A percentile compares a stretch with the other conserved stretches of the same genome.
These are phyloP conservation scores for Dusona sp. DNA, from an alignment of 2,888 invertebrate genomes.

Conservation along the genomic window DNA sequence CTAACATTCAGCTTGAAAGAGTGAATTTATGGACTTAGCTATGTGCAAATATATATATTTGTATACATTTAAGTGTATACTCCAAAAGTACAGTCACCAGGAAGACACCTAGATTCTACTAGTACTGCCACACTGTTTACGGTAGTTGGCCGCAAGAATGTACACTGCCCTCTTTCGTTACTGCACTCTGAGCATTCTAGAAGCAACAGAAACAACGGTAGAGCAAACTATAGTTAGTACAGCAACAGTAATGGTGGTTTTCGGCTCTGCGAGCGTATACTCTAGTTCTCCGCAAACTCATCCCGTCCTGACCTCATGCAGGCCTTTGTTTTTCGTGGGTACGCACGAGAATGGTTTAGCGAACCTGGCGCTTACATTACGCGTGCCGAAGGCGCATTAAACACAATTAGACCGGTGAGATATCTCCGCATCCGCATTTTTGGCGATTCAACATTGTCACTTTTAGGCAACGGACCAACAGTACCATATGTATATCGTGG, in stretches of 20 bases:
- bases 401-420: conserved; percentile 82
- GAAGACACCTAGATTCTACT: conserved; percentile 63
- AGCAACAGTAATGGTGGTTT: conserved; percentile 42
- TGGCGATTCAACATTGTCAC: conserved; percentile 76
- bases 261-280: conserved; percentile 36
- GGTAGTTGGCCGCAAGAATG: conserved; percentile 82
- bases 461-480: conserved; percentile 27
- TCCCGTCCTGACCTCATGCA: conserved; percentile 51
- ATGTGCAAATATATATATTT: neutral
- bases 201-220: conserved; percentile 42
- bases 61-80: conserved; percentile 8
- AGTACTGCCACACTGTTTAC: conserved; percentile 76
- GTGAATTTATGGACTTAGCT: conserved; percentile 75
- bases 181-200: conserved; percentile 50
- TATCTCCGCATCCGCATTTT: conserved; percentile 82
- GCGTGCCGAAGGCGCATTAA: conserved; percentile 76
- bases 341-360: conserved; percentile 56
- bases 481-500: conserved; percentile 39
- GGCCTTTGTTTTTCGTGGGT: conserved; percentile 77
- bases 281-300: conserved; percentile 53
- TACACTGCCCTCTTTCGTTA: conserved; percentile 72
- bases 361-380: conserved; percentile 79
- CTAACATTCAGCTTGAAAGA: conserved; percentile 76
- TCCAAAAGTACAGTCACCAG: conserved; percentile 42
- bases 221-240: conserved; percentile 28